Conservation (phyloP, 1,140 invertebrate genomes). For the Hycleus cichorii region DNA sequence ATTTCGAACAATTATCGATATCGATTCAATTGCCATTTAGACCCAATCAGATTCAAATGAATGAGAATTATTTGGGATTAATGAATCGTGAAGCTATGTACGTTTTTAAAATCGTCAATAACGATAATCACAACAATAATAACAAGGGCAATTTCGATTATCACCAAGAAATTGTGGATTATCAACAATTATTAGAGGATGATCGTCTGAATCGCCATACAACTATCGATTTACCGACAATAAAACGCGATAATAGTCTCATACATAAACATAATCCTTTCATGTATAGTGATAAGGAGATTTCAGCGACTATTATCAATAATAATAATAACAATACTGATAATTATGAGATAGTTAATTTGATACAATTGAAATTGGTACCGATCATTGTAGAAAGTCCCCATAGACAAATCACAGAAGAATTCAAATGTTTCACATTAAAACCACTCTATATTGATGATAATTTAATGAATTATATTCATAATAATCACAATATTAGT, state of each 20-base stretch:
- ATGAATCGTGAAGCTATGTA: conserved; percentile 44
- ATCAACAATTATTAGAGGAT: conserved; percentile 28
- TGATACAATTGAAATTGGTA: conserved; percentile 41
- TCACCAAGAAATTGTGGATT: conserved; percentile 28
- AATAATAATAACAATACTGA: background rate
- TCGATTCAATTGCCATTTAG: conserved; percentile 47
- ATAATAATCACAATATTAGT: conserved; percentile 13
- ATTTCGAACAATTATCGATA: conserved; percentile 52
- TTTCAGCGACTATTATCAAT: conserved; percentile 36
- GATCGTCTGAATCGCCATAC: conserved; percentile 28
- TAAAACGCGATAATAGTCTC: conserved; percentile 36
- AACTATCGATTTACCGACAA: conserved; percentile 37
- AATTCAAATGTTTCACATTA: conserved; percentile 38
- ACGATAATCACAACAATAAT: background rate
- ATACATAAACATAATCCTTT: conserved; percentile 40
- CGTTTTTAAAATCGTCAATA: conserved; percentile 37
- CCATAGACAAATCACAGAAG: conserved; percentile 34
- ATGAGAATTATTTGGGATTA: conserved; percentile 53
- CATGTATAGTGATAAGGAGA: conserved; percentile 36
- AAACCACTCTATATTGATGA: conserved; percentile 39
- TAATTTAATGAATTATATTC: conserved; percentile 9
- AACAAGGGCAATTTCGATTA: conserved; percentile 32
- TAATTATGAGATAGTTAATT: conserved; percentile 33
- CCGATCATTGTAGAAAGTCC: conserved; percentile 35
- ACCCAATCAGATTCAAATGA: conserved; percentile 45